These are phyloP conservation scores for Odontomachus brunneus DNA, from an alignment of 1,140 invertebrate species.

Conservation along the genomic window DNA sequence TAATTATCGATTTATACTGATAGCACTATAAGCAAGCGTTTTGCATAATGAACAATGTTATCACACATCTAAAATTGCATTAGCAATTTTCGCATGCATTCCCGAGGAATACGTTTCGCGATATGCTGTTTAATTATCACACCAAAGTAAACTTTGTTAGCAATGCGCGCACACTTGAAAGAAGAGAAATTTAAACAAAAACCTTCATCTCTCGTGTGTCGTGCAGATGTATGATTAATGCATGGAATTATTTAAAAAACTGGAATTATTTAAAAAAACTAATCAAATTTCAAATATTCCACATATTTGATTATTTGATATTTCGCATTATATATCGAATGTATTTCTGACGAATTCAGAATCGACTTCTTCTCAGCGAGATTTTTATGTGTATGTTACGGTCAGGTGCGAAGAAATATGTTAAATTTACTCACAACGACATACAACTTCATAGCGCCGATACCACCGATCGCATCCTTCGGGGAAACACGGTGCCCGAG, in stretches of 20 bases:
- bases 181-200: not conserved
- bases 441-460: slow-evolving; percentile 36
- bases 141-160: not conserved
- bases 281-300: not conserved
- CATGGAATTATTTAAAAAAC: not conserved
- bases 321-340: too few species aligned
- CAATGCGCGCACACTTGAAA: not conserved
- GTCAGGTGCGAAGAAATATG: not conserved
- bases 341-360: not conserved
- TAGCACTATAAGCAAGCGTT: too few species aligned
- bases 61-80: too few species aligned
- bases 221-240: not conserved
- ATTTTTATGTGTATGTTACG: slow-evolving; percentile 9
- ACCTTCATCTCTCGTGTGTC: not conserved
- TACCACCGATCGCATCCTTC: not conserved
- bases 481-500: slow-evolving; percentile 23
- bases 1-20: too few species aligned
- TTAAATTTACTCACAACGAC: slow-evolving; percentile 54
- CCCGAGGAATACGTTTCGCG: not conserved
- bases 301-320: too few species aligned
- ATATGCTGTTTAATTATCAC: not conserved
- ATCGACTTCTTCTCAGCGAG: not conserved
- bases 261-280: too few species aligned
- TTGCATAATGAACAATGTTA: too few species aligned
- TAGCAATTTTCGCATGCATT: too few species aligned